Evolutionary conservation across 2,113 vertebrate species (phyloP), one percentile per base, ranked within the genome.

Genomic region (Prunella fulvescens): DNA sequence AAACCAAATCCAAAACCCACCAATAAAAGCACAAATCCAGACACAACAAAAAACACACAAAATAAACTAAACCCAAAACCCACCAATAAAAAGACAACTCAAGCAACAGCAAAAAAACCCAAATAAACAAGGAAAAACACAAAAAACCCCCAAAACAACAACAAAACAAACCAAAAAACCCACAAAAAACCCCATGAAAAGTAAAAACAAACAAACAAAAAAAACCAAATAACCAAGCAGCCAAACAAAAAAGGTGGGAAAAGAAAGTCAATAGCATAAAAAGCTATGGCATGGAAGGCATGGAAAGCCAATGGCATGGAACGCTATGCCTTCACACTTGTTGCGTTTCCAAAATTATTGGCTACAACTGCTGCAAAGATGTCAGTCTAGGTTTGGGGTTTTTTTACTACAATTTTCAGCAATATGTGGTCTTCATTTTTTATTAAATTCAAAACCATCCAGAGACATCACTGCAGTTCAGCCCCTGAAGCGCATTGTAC

Each of bases 351-450:
- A 82, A 42, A 85, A 60, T 18, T 37, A 37, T 44, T 48, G 28
- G 6, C 19, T 65, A 19, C 6, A 8, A 14, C 25, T 12, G 14
- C 14, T 89, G 29, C 14, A 91, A 48, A 33, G 15, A 40, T 1
- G 0, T 37, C n/a, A 28, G 15, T 18, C 39, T 13, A 13, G 3
- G 1, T 64, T n/a, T 58, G 6, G 1, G 7, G 7, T 0, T 4
- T 66, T 26, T 31, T 50, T 45, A 17, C 12, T 77, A 9, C 25
- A 19, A 4, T 79, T 86, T 88, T 28, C 10, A 60, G 8, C 5
- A 15, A 35, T 29, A 6, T 28, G 5, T 58, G 5, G 3, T 54
- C 33, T 76, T 56, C 14, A 47, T 24, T 35, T 26, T 31, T 39
- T 18, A 24, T 3, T 25, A 15, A 35, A 2, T 35, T 23, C n/a